A percentile compares a stretch with the other conserved stretches of the same genome.
phyloP scores from a whole-genome alignment of 2,797 vertebrate species.

The Helicolenus hilgendorfi region DNA sequence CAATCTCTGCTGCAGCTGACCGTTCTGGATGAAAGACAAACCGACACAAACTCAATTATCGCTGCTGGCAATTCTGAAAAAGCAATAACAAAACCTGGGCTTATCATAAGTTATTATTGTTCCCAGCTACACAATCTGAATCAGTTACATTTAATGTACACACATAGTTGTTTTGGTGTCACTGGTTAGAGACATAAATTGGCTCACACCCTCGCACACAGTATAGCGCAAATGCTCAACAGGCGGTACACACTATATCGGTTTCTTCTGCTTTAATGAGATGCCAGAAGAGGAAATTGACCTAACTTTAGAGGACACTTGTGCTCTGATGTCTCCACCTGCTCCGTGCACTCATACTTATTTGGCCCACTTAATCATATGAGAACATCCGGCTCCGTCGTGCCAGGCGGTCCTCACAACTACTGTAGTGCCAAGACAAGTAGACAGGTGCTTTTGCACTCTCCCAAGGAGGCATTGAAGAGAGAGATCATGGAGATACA shows the following conservation, averaged over 20 bases:
- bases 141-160: background rate
- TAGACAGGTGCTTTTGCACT: slow-evolving; percentile 58
- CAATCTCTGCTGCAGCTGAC: slow-evolving; percentile 94
- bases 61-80: background rate
- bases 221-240: background rate
- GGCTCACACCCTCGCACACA: too few relatives aligned
- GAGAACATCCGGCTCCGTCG: slow-evolving; percentile 36
- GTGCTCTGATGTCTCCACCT: slow-evolving; percentile 9
- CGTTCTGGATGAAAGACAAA: slow-evolving; percentile 87
- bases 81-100: background rate
- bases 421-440: slow-evolving; percentile 38
- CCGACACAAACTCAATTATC: background rate
- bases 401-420: slow-evolving; percentile 29
- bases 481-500: slow-evolving; percentile 40
- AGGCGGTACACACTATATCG: background rate
- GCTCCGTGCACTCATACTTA: slow-evolving; percentile 27
- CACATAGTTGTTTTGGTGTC: background rate
- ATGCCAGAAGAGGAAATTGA: background rate
- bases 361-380: slow-evolving; percentile 51
- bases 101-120: background rate
- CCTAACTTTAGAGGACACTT: slow-evolving; percentile 48
- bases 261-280: slow-evolving; percentile 3
- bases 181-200: background rate
- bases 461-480: slow-evolving; percentile 27
- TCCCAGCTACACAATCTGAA: background rate